Percentiles rank a stretch among this genome's conserved stretches.
Conservation (phyloP, 1,140 invertebrate genomes). For the Grapholita molesta region DNA sequence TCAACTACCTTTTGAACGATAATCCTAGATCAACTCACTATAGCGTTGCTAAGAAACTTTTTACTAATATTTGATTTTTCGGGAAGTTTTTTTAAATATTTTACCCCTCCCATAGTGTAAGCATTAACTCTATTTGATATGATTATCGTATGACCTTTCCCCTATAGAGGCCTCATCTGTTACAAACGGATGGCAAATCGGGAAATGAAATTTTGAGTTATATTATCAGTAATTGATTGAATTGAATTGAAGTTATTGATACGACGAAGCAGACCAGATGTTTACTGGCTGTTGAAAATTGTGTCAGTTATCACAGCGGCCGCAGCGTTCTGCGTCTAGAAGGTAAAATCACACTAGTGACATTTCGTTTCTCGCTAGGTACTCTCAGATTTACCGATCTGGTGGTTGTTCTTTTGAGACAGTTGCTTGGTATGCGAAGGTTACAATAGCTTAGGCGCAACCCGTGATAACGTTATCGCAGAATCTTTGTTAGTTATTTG, state of each 20-base stretch:
- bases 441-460: neutral
- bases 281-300: neutral
- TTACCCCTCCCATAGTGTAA: neutral
- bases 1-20: slow-evolving; percentile 14
- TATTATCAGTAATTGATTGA: too few relatives aligned
- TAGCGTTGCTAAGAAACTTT: neutral
- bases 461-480: slow-evolving; percentile 32
- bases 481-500: slow-evolving; percentile 45
- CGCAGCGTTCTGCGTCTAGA: neutral
- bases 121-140: neutral
- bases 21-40: slow-evolving; percentile 16
- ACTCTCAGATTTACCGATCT: neutral
- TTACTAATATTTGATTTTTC: neutral
- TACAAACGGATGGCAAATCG: too few relatives aligned
- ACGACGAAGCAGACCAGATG: neutral
- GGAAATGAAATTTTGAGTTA: too few relatives aligned
- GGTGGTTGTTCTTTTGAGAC: neutral
- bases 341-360: neutral
- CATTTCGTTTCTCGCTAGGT: neutral
- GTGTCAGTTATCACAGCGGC: neutral
- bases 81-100: neutral
- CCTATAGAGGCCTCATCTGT: too few relatives aligned
- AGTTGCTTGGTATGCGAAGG: neutral
- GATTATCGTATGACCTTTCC: neutral
- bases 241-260: neutral